Conservation (phyloP, 2,113 vertebrate genomes). For the Brachypteracias leptosomus region DNA sequence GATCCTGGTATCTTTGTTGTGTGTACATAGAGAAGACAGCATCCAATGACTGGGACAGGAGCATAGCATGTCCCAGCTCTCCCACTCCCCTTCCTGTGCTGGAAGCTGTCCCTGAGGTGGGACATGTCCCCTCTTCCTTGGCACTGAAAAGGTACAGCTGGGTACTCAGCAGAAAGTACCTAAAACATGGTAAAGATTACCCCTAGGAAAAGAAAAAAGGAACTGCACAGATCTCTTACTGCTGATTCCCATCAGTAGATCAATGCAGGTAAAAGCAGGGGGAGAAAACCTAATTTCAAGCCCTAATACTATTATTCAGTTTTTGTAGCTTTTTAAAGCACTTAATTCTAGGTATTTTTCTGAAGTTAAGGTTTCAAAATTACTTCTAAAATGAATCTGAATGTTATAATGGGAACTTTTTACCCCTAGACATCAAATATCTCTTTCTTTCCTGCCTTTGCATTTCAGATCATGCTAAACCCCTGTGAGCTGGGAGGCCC, state of each 20-base stretch:
- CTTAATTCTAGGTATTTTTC: slow-evolving; percentile 63
- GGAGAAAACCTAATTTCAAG: slow-evolving; percentile 50
- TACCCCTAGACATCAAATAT: neutral
- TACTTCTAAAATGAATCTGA: slow-evolving; percentile 21
- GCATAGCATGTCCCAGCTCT: fast-evolving
- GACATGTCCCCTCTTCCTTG: neutral
- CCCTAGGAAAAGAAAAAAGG: neutral
- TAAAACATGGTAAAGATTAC: neutral
- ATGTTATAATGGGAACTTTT: neutral
- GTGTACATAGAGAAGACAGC: neutral
- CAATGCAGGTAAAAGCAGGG: slow-evolving; percentile 2
- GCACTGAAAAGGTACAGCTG: neutral
- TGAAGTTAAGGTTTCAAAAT: slow-evolving; percentile 55
- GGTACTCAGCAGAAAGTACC: neutral
- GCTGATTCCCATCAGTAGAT: neutral
- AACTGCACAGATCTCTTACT: neutral
- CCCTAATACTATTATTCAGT: slow-evolving; percentile 34
- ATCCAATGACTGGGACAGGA: neutral
- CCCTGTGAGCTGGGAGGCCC: neutral
- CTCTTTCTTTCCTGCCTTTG: neutral
- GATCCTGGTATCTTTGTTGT: neutral
- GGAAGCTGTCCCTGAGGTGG: fast-evolving
- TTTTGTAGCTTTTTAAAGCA: slow-evolving; percentile 57
- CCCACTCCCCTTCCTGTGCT: neutral
- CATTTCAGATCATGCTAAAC: neutral